Percentiles rank a stretch among this genome's conserved stretches.
Conservation (phyloP, 2,797 vertebrate genomes). For the Saguinus oedipus region DNA sequence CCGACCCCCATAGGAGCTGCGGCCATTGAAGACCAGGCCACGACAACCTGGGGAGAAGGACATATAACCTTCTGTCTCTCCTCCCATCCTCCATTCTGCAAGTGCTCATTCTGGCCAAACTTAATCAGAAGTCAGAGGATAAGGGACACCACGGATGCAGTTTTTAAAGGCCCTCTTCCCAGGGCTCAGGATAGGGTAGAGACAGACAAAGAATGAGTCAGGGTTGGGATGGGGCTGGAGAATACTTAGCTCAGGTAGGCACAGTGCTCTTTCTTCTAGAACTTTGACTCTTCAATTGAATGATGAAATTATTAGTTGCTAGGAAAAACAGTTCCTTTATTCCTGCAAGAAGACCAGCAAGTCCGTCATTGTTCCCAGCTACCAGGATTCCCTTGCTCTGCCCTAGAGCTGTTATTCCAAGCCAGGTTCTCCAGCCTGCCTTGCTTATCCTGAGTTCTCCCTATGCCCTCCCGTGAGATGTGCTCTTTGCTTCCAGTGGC, state of each 20-base stretch:
- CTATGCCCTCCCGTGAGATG: fast-evolving
- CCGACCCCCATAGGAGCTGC: no score
- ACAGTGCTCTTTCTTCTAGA: no score
- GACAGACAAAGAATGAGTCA: background rate
- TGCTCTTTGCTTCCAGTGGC: background rate
- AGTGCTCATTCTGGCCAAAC: background rate
- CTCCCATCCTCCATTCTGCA: background rate
- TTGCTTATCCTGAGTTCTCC: background rate
- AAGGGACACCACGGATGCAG: no score
- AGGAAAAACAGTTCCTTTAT: background rate
- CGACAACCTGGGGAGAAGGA: background rate
- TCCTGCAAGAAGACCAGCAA: background rate
- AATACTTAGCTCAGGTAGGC: no score
- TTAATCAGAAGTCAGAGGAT: background rate
- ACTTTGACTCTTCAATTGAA: no score
- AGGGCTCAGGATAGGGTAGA: background rate
- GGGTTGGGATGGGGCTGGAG: fast-evolving
- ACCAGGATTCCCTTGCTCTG: background rate
- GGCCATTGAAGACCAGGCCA: background rate
- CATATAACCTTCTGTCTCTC: fast-evolving
- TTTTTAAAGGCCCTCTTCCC: background rate
- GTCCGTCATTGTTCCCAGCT: background rate
- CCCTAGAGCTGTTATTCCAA: no score
- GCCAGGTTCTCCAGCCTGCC: background rate
- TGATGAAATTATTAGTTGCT: background rate